Percentiles rank a stretch among this genome's conserved stretches.
Evolutionary conservation across 2,113 vertebrate genomes (phyloP).

Genomic region (Mastomys coucha): DNA sequence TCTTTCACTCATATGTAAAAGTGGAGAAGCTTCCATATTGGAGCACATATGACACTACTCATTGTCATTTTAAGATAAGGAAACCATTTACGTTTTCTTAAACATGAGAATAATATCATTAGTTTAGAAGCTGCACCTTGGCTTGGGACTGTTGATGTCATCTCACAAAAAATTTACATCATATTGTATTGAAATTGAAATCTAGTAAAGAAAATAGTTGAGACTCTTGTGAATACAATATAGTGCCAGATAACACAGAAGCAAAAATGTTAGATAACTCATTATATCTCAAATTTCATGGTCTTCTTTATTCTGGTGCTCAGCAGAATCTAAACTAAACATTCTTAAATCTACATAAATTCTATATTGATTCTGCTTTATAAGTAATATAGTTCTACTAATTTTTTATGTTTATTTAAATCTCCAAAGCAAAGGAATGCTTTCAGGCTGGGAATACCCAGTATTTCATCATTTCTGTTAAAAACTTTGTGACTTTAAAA

Average conservation of each 20-base stretch:
- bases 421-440: constrained; percentile 20
- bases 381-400: constrained; percentile 6
- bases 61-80: constrained; percentile 15
- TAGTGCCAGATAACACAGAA: constrained; percentile 18
- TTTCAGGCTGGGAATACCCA: not conserved
- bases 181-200: constrained; percentile 19
- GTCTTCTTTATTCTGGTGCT: not conserved
- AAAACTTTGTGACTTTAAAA: not conserved
- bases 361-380: constrained; percentile 51
- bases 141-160: constrained; percentile 18
- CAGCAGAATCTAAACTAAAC: not conserved
- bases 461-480: not conserved
- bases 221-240: not conserved
- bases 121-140: constrained; percentile 18
- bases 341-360: not conserved
- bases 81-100: not conserved
- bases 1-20: constrained; percentile 3
- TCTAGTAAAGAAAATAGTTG: constrained; percentile 10
- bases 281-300: not conserved
- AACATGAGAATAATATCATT: constrained; percentile 25
- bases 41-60: not conserved
- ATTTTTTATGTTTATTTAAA: constrained; percentile 30
- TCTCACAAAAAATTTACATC: not conserved
- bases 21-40: not conserved
- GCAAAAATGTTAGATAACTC: not conserved